Percentiles rank a stretch among this genome's conserved stretches.
Conservation (phyloP, 2,113 vertebrate species). For the Clarias macrocephalus region DNA sequence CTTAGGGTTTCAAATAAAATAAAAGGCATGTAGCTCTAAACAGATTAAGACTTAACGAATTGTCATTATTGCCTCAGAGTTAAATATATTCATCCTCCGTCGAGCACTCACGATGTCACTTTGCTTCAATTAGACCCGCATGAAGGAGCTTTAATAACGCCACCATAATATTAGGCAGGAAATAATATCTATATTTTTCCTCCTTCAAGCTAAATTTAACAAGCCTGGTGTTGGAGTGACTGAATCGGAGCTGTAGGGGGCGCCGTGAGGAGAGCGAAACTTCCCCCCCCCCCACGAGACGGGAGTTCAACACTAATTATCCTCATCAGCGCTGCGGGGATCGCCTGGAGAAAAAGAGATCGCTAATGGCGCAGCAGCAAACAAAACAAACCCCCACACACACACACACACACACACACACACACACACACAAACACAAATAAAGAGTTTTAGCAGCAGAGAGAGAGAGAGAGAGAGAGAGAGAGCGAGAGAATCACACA, state of each 20-base stretch:
- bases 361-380: slow-evolving; percentile 18
- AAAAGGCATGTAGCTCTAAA: too few species aligned
- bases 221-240: background rate
- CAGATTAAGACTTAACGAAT: too few species aligned
- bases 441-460: slow-evolving; percentile 15
- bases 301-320: slow-evolving; percentile 72
- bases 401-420: slow-evolving; percentile 11
- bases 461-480: background rate
- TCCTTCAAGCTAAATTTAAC: slow-evolving; percentile 37
- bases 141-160: background rate
- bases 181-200: slow-evolving; percentile 6
- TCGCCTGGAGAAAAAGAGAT: slow-evolving; percentile 38
- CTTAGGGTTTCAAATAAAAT: too few species aligned
- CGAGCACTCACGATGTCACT: background rate
- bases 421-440: slow-evolving; percentile 35
- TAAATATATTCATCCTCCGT: background rate
- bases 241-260: slow-evolving; percentile 1
- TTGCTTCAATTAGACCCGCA: slow-evolving; percentile 27
- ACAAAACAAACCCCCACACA: slow-evolving; percentile 39
- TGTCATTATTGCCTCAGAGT: background rate
- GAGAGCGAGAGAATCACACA: too few species aligned
- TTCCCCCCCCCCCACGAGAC: slow-evolving; percentile 59
- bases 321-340: slow-evolving; percentile 68
- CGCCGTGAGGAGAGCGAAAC: slow-evolving; percentile 29
- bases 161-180: slow-evolving; percentile 3